phyloP scores from a whole-genome alignment of 2,888 invertebrate genomes.

The Nomada flava region DNA sequence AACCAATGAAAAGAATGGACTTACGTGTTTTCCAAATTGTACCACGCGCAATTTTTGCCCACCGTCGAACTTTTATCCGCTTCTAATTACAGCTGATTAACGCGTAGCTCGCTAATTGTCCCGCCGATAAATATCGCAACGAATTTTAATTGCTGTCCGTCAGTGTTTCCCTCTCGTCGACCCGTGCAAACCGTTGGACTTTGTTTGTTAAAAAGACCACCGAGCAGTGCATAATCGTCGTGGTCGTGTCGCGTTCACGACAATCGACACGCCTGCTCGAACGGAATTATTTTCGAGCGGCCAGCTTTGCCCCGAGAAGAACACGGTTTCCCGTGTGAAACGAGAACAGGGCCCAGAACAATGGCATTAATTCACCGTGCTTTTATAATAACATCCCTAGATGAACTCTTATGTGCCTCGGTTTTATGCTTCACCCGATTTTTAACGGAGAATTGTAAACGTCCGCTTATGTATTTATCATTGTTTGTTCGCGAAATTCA shows the following conservation, averaged over 20 bases:
- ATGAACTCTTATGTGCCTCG: not conserved
- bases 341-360: not conserved
- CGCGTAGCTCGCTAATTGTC: conserved; percentile 32
- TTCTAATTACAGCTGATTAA: conserved; percentile 1
- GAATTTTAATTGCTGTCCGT: conserved; percentile 52
- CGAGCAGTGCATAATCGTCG: conserved; percentile 35
- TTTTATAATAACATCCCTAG: not conserved
- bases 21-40: not conserved
- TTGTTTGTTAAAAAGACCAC: conserved; percentile 29
- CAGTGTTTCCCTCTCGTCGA: not conserved
- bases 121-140: conserved; percentile 27
- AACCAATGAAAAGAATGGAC: not conserved
- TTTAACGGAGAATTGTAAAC: not conserved
- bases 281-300: conserved; percentile 32
- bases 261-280: conserved; percentile 34
- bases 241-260: conserved; percentile 13
- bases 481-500: no score
- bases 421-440: not conserved
- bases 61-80: not conserved
- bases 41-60: no score
- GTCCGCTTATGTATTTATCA: no score
- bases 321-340: not conserved
- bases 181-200: not conserved
- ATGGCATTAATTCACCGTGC: conserved; percentile 11
- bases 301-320: not conserved